phyloP scores from a whole-genome alignment of 2,888 invertebrate species.

The Orthosia gothica region DNA sequence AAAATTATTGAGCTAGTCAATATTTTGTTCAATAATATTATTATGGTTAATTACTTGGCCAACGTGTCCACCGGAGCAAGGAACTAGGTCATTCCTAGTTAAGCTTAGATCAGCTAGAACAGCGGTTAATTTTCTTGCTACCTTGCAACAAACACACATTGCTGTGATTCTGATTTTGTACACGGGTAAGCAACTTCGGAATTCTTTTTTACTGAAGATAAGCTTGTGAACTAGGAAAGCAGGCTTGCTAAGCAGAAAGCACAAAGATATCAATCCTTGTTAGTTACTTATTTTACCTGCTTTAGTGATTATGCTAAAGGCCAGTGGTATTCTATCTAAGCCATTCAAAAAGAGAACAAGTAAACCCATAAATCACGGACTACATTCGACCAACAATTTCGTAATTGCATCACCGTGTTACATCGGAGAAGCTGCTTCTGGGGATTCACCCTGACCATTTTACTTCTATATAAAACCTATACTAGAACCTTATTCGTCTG shows the following conservation, averaged over 20 bases:
- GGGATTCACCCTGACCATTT: too few species aligned
- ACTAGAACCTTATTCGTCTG: too few species aligned
- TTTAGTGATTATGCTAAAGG: too few species aligned
- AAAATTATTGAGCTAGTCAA: background rate
- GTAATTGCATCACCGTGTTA: too few species aligned
- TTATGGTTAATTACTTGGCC: conserved; percentile 5
- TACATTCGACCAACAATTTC: too few species aligned
- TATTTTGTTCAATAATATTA: conserved; percentile 26
- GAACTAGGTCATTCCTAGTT: conserved; percentile 46
- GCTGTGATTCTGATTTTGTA: background rate
- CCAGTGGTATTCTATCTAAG: too few species aligned
- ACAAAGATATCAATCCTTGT: background rate
- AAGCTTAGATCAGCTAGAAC: conserved; percentile 39
- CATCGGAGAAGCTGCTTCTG: too few species aligned
- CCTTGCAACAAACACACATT: conserved; percentile 9
- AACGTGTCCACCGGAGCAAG: background rate
- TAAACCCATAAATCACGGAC: background rate
- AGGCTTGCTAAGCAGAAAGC: background rate
- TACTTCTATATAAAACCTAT: too few species aligned
- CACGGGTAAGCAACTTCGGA: conserved; percentile 21
- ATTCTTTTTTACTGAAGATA: conserved; percentile 9
- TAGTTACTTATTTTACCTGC: background rate
- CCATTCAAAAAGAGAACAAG: too few species aligned
- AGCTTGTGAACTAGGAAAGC: background rate
- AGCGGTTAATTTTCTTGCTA: conserved; percentile 49